Conservation (phyloP, 1,140 invertebrate genomes). For the Trichonephila inaurata region DNA sequence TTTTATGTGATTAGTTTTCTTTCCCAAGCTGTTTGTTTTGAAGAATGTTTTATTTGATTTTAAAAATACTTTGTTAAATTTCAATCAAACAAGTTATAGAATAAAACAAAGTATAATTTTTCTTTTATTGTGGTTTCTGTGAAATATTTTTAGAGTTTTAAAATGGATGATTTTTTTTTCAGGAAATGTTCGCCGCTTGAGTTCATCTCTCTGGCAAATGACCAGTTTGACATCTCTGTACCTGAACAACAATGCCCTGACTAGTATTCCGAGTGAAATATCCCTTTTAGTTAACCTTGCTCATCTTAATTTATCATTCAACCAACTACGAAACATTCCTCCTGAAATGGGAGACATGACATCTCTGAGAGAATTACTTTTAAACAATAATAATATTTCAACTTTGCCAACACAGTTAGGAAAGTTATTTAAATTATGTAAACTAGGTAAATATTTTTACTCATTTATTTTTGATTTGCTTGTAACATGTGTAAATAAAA, state of each 20-base stretch:
- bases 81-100: too few species aligned
- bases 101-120: too few species aligned
- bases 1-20: too few species aligned
- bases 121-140: too few species aligned
- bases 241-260: slow-evolving; percentile 95
- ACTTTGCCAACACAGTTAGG: slow-evolving; percentile 97
- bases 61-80: too few species aligned
- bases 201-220: slow-evolving; percentile 93
- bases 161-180: slow-evolving; percentile 78
- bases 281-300: slow-evolving; percentile 90
- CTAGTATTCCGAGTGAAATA: slow-evolving; percentile 93
- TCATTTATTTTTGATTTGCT: background rate
- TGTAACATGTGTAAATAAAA: too few species aligned
- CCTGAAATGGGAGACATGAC: slow-evolving; percentile 97
- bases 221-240: slow-evolving; percentile 95
- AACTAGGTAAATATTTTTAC: slow-evolving; percentile 81
- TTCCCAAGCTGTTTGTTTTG: too few species aligned
- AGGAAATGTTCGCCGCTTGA: slow-evolving; percentile 96
- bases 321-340: slow-evolving; percentile 95
- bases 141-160: too few species aligned
- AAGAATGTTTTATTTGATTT: too few species aligned
- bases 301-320: slow-evolving; percentile 94
- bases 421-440: slow-evolving; percentile 97
- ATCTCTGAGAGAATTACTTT: slow-evolving; percentile 94
- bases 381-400: slow-evolving; percentile 96